These are phyloP conservation scores for Nylanderia fulva DNA, from an alignment of 1,140 invertebrate genomes.

Conservation along the genomic window DNA sequence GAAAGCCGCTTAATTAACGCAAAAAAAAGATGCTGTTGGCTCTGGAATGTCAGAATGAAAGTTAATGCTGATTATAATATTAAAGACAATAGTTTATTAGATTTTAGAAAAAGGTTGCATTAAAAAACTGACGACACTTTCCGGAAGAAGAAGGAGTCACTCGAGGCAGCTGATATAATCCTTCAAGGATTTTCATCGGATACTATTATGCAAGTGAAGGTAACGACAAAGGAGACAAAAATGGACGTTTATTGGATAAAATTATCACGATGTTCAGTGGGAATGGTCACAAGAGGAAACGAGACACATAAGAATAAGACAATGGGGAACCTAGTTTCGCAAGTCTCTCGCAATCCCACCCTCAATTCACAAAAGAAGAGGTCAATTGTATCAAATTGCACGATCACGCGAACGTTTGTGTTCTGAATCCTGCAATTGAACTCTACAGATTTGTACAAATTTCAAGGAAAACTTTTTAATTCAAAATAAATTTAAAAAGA, in stretches of 20 bases:
- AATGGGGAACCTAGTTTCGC: conserved; percentile 66
- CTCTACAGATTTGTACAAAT: not conserved
- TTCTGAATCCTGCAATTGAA: not conserved
- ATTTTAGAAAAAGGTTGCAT: conserved; percentile 17
- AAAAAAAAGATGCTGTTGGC: not conserved
- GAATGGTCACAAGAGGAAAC: conserved; percentile 83
- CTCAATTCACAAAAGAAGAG: conserved; percentile 33
- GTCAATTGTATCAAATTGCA: conserved; percentile 50
- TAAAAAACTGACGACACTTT: conserved; percentile 38
- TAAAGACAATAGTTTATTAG: not conserved
- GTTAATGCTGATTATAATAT: not conserved
- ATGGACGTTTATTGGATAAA: conserved; percentile 62
- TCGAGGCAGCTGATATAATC: conserved; percentile 5
- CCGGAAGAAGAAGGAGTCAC: conserved; percentile 55
- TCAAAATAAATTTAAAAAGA: conserved; percentile 8
- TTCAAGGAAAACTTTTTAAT: not conserved
- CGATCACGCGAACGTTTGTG: not conserved
- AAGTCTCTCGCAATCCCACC: conserved; percentile 68
- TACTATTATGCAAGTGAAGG: conserved; percentile 63
- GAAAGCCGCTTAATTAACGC: not conserved
- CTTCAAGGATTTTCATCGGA: conserved; percentile 64
- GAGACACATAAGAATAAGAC: conserved; percentile 73
- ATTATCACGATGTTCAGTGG: conserved; percentile 76
- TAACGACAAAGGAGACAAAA: conserved; percentile 19
- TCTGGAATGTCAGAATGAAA: not conserved